Percentiles rank a stretch among this genome's conserved stretches.
These are phyloP conservation scores for Strix aluco DNA, from an alignment of 2,113 vertebrate genomes.

Conservation along the genomic window DNA sequence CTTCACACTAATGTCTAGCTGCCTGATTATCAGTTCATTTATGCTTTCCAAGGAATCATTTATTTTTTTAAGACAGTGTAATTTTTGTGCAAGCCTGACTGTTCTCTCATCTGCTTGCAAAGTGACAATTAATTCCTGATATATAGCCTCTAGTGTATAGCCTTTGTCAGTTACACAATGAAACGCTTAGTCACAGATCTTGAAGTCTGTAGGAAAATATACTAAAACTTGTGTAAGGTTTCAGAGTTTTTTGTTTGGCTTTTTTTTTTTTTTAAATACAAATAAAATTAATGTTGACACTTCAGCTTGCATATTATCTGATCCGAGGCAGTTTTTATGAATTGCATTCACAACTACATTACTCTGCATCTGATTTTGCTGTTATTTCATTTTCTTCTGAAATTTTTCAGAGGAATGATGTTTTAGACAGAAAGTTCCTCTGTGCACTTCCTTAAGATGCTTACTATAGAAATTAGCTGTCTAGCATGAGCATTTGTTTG, in stretches of 20 bases:
- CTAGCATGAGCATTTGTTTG: not conserved
- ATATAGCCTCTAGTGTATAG: constrained; percentile 1
- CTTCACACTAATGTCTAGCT: constrained; percentile 31
- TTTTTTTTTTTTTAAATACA: not conserved
- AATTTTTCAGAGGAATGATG: not conserved
- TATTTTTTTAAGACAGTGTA: constrained; percentile 53
- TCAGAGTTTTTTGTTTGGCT: accelerated
- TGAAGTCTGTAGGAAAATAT: constrained; percentile 7
- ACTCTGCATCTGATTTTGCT: not conserved
- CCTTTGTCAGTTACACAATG: not conserved
- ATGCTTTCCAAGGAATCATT: constrained; percentile 45
- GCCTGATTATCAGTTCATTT: constrained; percentile 67
- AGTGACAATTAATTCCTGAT: constrained; percentile 67
- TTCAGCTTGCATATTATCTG: not conserved
- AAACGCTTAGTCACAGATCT: constrained; percentile 42
- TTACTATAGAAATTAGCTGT: not conserved
- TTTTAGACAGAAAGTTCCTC: not conserved
- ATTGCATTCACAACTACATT: not conserved
- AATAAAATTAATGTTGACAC: not conserved
- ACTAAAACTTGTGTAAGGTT: not conserved
- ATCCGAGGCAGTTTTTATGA: not conserved
- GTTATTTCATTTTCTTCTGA: not conserved
- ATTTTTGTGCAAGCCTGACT: constrained; percentile 65
- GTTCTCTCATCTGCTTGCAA: constrained; percentile 60
- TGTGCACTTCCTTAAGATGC: not conserved